phyloP scores from a whole-genome alignment of 2,113 vertebrate species.

The Piprites chloris region DNA sequence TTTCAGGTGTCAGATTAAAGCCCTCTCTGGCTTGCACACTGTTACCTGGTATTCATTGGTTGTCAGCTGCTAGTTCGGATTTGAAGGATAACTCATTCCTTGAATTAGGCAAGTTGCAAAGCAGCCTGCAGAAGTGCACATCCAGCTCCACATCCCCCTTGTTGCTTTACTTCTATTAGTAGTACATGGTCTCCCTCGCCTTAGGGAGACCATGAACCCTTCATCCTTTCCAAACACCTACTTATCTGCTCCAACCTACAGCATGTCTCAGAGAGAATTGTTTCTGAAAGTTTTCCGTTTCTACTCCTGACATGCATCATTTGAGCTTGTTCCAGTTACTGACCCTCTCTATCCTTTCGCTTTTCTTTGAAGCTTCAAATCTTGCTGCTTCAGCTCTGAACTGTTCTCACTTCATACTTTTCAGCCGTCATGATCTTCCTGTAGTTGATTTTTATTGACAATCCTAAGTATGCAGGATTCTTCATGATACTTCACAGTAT shows the following conservation, averaged over 20 bases:
- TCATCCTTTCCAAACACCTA: not conserved
- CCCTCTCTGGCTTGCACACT: not conserved
- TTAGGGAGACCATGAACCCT: not conserved
- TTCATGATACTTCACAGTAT: not conserved
- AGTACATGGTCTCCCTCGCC: no score
- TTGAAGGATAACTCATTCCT: not conserved
- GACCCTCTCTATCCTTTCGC: not conserved
- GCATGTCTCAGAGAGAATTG: not conserved
- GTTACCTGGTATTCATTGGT: not conserved
- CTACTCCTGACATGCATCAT: not conserved
- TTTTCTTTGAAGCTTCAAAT: not conserved
- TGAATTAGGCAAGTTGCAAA: not conserved
- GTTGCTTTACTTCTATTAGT: not conserved
- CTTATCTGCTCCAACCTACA: not conserved
- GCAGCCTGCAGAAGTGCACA: not conserved
- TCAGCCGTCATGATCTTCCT: not conserved
- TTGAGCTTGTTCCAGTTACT: not conserved
- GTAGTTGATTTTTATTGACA: not conserved
- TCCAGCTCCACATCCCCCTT: not conserved
- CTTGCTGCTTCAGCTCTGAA: not conserved
- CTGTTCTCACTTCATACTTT: not conserved
- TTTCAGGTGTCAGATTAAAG: not conserved
- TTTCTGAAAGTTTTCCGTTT: not conserved
- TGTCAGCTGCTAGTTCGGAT: not conserved
- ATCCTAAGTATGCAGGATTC: not conserved